Evolutionary conservation across 2,113 vertebrate species (phyloP).

Genomic region (Microcebus griseorufus): DNA sequence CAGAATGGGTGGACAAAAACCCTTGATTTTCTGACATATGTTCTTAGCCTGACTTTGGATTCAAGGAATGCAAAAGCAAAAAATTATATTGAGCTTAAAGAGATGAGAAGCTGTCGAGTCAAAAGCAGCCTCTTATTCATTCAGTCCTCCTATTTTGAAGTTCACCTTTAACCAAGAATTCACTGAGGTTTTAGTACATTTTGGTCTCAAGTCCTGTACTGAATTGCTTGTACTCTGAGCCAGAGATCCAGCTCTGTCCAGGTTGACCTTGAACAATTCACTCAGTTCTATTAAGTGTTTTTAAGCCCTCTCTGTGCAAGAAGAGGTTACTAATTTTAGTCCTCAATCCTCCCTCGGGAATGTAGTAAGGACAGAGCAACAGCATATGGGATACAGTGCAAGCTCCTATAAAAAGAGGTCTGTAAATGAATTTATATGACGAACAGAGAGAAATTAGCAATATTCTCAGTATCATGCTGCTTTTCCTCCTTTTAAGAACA

Average conservation of each 20-base stretch:
- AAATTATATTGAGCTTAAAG: background rate
- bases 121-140: background rate
- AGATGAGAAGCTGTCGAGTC: background rate
- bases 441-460: background rate
- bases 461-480: background rate
- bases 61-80: background rate
- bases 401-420: slow-evolving; percentile 22
- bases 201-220: background rate
- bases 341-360: background rate
- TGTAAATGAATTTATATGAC: background rate
- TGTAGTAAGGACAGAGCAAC: background rate
- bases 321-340: slow-evolving; percentile 42
- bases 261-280: slow-evolving; percentile 50
- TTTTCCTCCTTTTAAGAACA: background rate
- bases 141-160: background rate
- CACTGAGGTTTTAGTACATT: background rate
- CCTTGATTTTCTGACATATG: background rate
- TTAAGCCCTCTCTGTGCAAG: background rate
- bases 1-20: background rate
- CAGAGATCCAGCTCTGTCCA: slow-evolving; percentile 21
- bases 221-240: background rate
- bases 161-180: background rate
- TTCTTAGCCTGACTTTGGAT: background rate
- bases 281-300: background rate
- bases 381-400: background rate